phyloP scores from a whole-genome alignment of 2,113 vertebrate genomes.

The Elachura formosa region DNA sequence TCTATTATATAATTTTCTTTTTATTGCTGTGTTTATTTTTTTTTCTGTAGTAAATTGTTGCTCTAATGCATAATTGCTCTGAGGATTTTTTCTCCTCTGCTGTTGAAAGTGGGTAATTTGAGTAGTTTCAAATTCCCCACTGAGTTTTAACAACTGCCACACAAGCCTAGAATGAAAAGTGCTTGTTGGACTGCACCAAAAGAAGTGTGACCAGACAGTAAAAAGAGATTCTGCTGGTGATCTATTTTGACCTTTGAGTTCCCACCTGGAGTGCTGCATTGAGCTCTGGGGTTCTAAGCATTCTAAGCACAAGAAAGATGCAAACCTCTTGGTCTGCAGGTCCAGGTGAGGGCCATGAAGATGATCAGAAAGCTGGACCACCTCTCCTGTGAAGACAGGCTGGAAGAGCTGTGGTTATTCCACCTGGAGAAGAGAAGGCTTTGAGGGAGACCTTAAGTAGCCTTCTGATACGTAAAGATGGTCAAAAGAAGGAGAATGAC shows the following conservation, averaged over 20 bases:
- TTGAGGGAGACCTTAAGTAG: background rate
- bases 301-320: background rate
- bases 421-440: background rate
- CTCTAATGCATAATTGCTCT: background rate
- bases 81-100: background rate
- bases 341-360: background rate
- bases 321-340: background rate
- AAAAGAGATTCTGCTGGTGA: background rate
- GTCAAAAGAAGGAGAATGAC: background rate
- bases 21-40: background rate
- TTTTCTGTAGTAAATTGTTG: background rate
- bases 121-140: accelerated
- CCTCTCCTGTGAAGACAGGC: background rate
- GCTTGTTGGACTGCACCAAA: background rate
- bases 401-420: background rate
- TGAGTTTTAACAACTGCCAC: background rate
- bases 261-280: background rate
- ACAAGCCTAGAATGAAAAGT: background rate
- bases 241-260: background rate
- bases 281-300: background rate
- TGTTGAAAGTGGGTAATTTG: accelerated
- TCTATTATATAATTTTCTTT: background rate
- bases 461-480: background rate
- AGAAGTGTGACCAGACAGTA: background rate
- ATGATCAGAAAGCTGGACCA: background rate